Evolutionary conservation across 2,888 invertebrate genomes (phyloP).

Genomic region (Sisyra terminalis): DNA sequence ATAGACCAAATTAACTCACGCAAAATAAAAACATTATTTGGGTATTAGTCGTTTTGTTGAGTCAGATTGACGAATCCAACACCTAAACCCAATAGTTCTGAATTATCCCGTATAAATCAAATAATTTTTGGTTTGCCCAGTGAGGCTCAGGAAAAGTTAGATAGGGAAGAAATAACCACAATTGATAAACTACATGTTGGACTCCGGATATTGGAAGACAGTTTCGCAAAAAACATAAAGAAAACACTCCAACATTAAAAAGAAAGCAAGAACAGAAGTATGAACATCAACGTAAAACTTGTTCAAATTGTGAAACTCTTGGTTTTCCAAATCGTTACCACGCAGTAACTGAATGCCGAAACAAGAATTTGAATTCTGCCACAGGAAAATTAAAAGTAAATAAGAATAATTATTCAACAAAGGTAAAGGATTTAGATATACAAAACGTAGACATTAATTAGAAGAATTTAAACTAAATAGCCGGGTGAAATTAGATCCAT

Average conservation of each 20-base stretch:
- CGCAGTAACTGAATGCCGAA: conserved; percentile 5
- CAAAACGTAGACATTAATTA: too few species aligned
- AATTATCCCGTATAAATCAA: conserved; percentile 5
- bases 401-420: too few species aligned
- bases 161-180: conserved; percentile 4
- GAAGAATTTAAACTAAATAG: too few species aligned
- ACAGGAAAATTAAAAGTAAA: too few species aligned
- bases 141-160: conserved; percentile 7
- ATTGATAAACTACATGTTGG: conserved; percentile 4
- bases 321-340: conserved; percentile 6
- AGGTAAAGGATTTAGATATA: too few species aligned
- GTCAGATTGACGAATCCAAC: too few species aligned
- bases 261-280: neutral
- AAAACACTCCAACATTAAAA: neutral
- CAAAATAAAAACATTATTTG: too few species aligned
- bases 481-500: conserved; percentile 4
- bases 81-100: too few species aligned
- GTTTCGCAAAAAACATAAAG: neutral
- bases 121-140: conserved; percentile 8
- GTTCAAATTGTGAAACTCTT: conserved; percentile 4
- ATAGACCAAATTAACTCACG: too few species aligned
- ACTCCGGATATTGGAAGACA: conserved; percentile 6
- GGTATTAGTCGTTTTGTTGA: too few species aligned
- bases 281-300: conserved; percentile 2
- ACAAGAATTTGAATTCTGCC: too few species aligned